Percentiles rank a stretch among this genome's conserved stretches.
phyloP scores from a whole-genome alignment of 2,888 invertebrate genomes.

The Drosophila meridiana region DNA sequence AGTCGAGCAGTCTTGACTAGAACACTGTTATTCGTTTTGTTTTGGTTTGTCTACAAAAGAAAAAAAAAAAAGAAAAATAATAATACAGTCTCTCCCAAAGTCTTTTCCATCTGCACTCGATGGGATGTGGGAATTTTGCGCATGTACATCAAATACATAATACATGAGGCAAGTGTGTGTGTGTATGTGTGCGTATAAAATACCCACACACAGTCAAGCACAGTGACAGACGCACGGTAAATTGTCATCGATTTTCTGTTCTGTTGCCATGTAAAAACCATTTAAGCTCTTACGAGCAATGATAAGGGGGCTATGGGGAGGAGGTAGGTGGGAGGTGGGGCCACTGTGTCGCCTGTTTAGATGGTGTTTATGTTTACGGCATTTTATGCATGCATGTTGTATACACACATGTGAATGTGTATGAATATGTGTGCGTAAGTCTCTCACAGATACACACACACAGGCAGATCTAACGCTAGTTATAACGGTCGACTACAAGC shows the following conservation, averaged over 20 bases:
- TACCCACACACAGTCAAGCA: slow-evolving; percentile 22
- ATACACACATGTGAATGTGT: background rate
- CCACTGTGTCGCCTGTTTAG: slow-evolving; percentile 47
- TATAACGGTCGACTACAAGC: slow-evolving; percentile 32
- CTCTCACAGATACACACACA: slow-evolving; percentile 29
- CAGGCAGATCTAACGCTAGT: slow-evolving; percentile 28
- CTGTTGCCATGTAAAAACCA: slow-evolving; percentile 73
- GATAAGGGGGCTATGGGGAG: background rate
- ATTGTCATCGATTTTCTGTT: slow-evolving; percentile 75
- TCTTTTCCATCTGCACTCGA: slow-evolving; percentile 20
- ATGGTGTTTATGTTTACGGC: slow-evolving; percentile 58
- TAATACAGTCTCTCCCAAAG: slow-evolving; percentile 30
- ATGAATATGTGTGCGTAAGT: slow-evolving; percentile 13
- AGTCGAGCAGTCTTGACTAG: too few species aligned
- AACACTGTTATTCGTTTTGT: slow-evolving; percentile 24
- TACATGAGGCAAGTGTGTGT: slow-evolving; percentile 53
- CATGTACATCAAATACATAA: slow-evolving; percentile 78
- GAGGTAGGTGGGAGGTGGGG: background rate
- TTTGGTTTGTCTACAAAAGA: slow-evolving; percentile 73
- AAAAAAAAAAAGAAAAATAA: slow-evolving; percentile 9
- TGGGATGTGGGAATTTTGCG: slow-evolving; percentile 69
- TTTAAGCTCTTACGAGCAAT: slow-evolving; percentile 41
- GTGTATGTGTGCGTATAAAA: slow-evolving; percentile 12
- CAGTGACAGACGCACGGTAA: slow-evolving; percentile 61
- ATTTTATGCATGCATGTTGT: slow-evolving; percentile 25